These are phyloP conservation scores for Aromia moschata DNA, from an alignment of 2,888 invertebrate genomes.

Conservation along the genomic window DNA sequence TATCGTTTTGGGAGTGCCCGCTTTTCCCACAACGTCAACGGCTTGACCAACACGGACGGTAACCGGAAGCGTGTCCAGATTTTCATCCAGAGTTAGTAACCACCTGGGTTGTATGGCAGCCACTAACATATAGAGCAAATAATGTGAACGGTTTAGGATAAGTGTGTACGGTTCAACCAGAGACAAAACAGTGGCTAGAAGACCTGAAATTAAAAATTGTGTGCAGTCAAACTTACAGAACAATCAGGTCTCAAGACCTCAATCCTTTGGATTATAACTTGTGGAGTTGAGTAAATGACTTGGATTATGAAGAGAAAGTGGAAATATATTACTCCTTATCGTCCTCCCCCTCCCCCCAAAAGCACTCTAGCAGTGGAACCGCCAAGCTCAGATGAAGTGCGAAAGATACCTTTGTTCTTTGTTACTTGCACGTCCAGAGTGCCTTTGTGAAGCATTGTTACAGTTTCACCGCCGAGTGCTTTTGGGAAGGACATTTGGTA, in stretches of 20 bases:
- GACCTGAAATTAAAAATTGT: constrained; percentile 45
- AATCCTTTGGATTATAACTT: no score
- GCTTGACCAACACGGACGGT: constrained; percentile 93
- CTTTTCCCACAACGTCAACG: constrained; percentile 98
- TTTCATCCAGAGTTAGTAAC: constrained; percentile 96
- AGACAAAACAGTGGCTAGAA: constrained; percentile 54
- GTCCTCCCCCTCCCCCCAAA: no score
- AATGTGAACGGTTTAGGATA: constrained; percentile 91
- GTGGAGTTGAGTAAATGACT: no score
- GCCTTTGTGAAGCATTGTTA: no score
- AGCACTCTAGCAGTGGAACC: no score
- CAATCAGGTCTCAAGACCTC: neutral
- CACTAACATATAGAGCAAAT: constrained; percentile 90
- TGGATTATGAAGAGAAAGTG: no score
- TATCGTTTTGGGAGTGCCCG: constrained; percentile 98
- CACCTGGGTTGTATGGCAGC: constrained; percentile 98
- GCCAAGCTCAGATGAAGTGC: no score
- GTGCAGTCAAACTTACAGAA: neutral
- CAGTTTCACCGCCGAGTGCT: no score
- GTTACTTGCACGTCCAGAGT: no score
- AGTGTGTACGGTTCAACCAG: constrained; percentile 56
- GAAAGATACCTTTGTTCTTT: no score
- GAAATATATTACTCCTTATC: no score
- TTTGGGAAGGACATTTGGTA: no score
- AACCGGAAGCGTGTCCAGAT: constrained; percentile 88